Base-by-base conservation (phyloP, 2,797 vertebrate genomes). In the Myiotriccus ornatus region DNA sequence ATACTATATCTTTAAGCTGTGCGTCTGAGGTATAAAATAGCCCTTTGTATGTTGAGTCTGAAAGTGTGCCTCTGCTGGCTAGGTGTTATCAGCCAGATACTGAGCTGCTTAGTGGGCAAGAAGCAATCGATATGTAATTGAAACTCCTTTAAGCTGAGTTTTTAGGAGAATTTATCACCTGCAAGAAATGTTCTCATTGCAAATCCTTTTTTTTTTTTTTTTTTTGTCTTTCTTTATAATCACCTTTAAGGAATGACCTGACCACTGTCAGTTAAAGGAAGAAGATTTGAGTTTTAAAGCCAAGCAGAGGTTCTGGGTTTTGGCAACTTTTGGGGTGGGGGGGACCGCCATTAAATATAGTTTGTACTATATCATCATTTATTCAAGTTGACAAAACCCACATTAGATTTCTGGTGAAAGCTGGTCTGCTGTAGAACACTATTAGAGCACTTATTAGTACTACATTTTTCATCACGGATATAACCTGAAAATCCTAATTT, bases 401-500 rank as follows among this genome's bases (percentile, higher is more conserved):
- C n/a, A 7, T 81, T 94, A 81, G 78, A 80, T 95, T 94, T 92
- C 86, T 94, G 88, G 70, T 90, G 89, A 93, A 94, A 87, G 79
- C 74, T 79, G 75, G 37, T 50, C 70, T 76, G 20, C 91, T 79
- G 41, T 63, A 76, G 82, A 93, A 79, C 63, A 55, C 74, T 81
- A 75, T 94, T 89, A 84, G 71, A 46, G 50, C 14, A 70, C 69
- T 85, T 95, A 92, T 90, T 75, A 94, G 43, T n/a, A 35, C 70
- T 92, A 57, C 80, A 68, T 95, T 96, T 95, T 95, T 94, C 95
- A 95, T 91, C 83, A 25, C 28, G 89, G 82, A 64, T 81, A 57
- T 93, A 96, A 93, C 90, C 80, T 82, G 88, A 91, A 95, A 86
- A 96, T 87, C 80, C 91, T 96, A 92, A 96, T 97, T 96, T 96